A percentile compares a stretch with the other conserved stretches of the same genome.
phyloP scores from a whole-genome alignment of 2,797 vertebrate genomes.

The Megalops cyprinoides region DNA sequence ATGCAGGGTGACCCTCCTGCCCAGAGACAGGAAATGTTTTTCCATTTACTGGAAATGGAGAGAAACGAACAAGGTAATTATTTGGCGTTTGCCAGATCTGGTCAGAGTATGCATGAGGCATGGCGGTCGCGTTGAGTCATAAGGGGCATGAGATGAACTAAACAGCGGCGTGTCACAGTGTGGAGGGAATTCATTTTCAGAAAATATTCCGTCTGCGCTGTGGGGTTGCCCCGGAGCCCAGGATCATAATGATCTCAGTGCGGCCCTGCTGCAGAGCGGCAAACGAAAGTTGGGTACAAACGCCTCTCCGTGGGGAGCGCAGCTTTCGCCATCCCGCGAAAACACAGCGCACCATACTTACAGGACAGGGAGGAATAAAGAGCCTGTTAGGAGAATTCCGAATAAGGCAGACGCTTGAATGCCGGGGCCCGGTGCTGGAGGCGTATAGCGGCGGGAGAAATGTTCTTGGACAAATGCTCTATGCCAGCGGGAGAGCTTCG shows the following conservation, averaged over 20 bases:
- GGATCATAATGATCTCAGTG: not conserved
- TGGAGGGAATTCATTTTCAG: constrained; percentile 3
- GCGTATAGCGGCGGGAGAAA: not conserved
- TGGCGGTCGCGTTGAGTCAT: constrained; percentile 2
- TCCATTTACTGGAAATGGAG: not conserved
- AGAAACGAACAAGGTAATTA: not conserved
- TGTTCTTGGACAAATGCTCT: not conserved
- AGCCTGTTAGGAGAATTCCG: not conserved
- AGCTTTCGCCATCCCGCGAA: not conserved
- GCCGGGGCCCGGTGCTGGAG: not conserved
- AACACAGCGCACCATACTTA: not conserved
- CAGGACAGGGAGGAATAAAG: not conserved
- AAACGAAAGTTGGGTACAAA: not conserved
- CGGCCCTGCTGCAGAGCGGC: not conserved
- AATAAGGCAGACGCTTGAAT: not conserved
- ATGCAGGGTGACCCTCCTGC: not conserved
- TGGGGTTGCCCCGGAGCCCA: not conserved
- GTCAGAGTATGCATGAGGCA: constrained; percentile 1
- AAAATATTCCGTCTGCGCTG: constrained; percentile 17
- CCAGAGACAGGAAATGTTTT: too few relatives aligned
- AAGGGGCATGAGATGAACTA: not conserved
- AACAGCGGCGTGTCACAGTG: not conserved
- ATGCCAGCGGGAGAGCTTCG: not conserved
- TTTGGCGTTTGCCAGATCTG: not conserved
- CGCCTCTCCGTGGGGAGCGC: not conserved